A percentile compares a stretch with the other conserved stretches of the same genome.
Conservation (phyloP, 2,888 invertebrate species). For the Limnephilus marmoratus region DNA sequence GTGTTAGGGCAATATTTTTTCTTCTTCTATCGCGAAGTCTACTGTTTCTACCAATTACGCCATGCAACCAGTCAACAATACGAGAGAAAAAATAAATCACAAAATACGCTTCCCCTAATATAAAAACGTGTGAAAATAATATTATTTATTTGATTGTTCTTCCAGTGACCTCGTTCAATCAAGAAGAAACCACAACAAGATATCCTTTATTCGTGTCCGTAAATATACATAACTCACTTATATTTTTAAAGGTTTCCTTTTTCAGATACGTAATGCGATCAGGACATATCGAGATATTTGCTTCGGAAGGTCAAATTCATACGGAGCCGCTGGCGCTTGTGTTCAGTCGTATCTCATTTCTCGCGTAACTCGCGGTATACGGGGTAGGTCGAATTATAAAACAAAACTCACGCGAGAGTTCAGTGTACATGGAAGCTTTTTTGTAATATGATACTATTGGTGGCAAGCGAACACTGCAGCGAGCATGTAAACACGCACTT, state of each 20-base stretch:
- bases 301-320: neutral
- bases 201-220: neutral
- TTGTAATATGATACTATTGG: neutral
- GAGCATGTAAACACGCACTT: too few species aligned
- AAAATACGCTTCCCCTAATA: neutral
- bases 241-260: neutral
- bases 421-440: neutral
- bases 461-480: too few species aligned
- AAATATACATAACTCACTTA: neutral
- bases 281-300: neutral
- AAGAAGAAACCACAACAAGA: neutral
- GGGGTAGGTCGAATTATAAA: conserved; percentile 4
- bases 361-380: conserved; percentile 17
- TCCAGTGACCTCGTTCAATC: neutral
- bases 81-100: neutral
- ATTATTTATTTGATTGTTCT: neutral
- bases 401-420: neutral
- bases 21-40: too few species aligned
- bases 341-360: conserved; percentile 14
- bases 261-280: neutral
- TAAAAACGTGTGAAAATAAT: neutral
- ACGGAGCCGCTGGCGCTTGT: neutral
- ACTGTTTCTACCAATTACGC: too few species aligned
- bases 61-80: neutral
- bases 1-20: too few species aligned